phyloP scores from a whole-genome alignment of 2,797 vertebrate species.

The Semotilus atromaculatus region DNA sequence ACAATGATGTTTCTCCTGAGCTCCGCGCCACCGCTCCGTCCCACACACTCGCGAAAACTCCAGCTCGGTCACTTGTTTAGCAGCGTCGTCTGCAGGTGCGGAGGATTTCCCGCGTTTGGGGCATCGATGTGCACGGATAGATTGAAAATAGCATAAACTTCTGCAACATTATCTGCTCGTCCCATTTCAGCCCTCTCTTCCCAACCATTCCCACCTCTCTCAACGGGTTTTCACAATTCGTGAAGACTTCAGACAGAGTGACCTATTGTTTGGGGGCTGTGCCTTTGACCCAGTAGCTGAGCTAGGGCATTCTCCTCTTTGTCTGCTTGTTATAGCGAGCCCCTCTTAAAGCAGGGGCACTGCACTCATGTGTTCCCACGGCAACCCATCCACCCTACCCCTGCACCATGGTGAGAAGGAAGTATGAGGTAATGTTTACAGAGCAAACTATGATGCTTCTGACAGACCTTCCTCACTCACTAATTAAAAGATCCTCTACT shows the following conservation, averaged over 20 bases:
- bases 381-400: slow-evolving; percentile 61
- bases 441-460: slow-evolving; percentile 57
- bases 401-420: slow-evolving; percentile 44
- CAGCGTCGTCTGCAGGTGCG: neutral
- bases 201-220: slow-evolving; percentile 72
- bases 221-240: slow-evolving; percentile 74
- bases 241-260: slow-evolving; percentile 74
- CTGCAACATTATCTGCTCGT: slow-evolving; percentile 1
- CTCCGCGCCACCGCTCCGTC: slow-evolving; percentile 18
- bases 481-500: slow-evolving; percentile 64
- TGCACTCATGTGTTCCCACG: slow-evolving; percentile 74
- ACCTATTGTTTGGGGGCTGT: slow-evolving; percentile 78
- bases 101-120: neutral
- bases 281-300: slow-evolving; percentile 66
- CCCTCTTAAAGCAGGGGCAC: slow-evolving; percentile 72
- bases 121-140: neutral
- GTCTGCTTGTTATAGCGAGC: slow-evolving; percentile 80
- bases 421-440: slow-evolving; percentile 66
- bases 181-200: slow-evolving; percentile 36
- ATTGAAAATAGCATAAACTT: neutral
- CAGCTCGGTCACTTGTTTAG: slow-evolving; percentile 35
- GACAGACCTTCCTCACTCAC: slow-evolving; percentile 56
- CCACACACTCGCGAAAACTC: slow-evolving; percentile 25
- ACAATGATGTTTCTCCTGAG: slow-evolving; percentile 65
- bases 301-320: slow-evolving; percentile 72